Base-by-base conservation (phyloP, 2,113 vertebrate genomes). In the Hypomesus transpacificus region DNA sequence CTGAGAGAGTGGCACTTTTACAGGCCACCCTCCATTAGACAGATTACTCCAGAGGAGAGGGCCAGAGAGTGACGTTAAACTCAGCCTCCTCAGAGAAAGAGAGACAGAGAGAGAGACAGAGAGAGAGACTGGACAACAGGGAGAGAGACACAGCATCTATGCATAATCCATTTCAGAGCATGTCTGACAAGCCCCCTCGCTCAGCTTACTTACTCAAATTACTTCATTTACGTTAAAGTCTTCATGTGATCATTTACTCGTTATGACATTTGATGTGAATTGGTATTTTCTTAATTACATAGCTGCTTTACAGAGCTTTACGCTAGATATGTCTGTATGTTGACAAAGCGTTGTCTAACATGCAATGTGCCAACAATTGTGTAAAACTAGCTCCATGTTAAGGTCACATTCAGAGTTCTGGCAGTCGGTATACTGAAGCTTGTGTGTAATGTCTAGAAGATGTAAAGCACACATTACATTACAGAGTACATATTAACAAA, bases 1-100 rank as follows among this genome's bases (percentile, higher is more conserved):
- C 6, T 7, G 14, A 68, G 51, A 46, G 39, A 57, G 52, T 17
- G 31, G 56, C 56, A 20, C 28, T 34, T 59, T 28, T 8, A 39
- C 68, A 22, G 61, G 61, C 8, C n/a, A 17, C 26, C 61, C 61
- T 59, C 68, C 68, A 69, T 69, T 69, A 69, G 28, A 46, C 68
- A 39, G 68, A 69, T 69, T 59, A 60, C 54, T 58, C 20, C 68
- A 31, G 39, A 26, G 9, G 28, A 6, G 26, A n/a, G 17, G 3
- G 28, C 34, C 59, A 24, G 59, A 16, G 13, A 61, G 59, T 39
- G 61, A 64, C 14, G 16, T 18, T 64, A 64, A 64, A 34, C 61
- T 34, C 61, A 39, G 21, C 61, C 28, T 39, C 31, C 31, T 64
- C 34, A 46, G 39, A 46, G 39, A 46, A 2, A 46, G 39, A 46